Base-by-base conservation (phyloP, 30 jellyfish, hydroid and myxozoan genomes). In the Catostylus mosaicus region DNA sequence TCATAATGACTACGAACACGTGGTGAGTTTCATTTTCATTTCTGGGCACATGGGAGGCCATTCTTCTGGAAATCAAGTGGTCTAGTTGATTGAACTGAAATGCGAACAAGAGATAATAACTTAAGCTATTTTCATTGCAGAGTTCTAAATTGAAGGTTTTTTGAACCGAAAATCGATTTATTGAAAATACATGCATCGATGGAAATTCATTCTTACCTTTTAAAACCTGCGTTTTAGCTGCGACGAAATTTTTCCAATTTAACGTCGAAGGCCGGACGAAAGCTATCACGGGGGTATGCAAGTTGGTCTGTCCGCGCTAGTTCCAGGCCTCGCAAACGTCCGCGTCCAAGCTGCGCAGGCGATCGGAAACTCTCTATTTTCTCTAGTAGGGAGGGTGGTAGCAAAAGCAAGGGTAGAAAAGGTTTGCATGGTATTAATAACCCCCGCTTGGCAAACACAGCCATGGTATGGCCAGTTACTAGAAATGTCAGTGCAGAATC, bases 311-410 rank as follows among this genome's bases (percentile, higher is more conserved):
- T 9, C 26, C 70, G 70, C 70, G 70, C 18, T 56, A 27, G 30
- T 56, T 56, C 60, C 70, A 56, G 70, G 70, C 70, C 70, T 56
- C 26, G 70, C 26, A 7, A 12, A 56, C 26, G 70, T n/a, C 26
- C 70, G 8, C 70, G 70, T 56, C 26, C 14, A 9, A 46, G 60
- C 60, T 46, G 60, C 60, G 60, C 19, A 11, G 60, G 60, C 60
- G 60, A 46, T 56, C 70, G 70, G 70, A 56, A 56, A 56, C 70
- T 56, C 70, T 7, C 26, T 56, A 56, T 7, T 56, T 6, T 56
- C 70, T 19, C 33, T n/a, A n/a, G n/a, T n/a, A n/a, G n/a, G n/a
- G n/a, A n/a, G n/a, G n/a, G n/a, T n/a, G n/a, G n/a, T n/a, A n/a
- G n/a, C n/a, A n/a, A n/a, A n/a, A n/a, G n/a, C n/a, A n/a, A n/a